These are phyloP conservation scores for Agrotis clavis DNA, from an alignment of 2,888 invertebrate genomes.

Conservation along the genomic window DNA sequence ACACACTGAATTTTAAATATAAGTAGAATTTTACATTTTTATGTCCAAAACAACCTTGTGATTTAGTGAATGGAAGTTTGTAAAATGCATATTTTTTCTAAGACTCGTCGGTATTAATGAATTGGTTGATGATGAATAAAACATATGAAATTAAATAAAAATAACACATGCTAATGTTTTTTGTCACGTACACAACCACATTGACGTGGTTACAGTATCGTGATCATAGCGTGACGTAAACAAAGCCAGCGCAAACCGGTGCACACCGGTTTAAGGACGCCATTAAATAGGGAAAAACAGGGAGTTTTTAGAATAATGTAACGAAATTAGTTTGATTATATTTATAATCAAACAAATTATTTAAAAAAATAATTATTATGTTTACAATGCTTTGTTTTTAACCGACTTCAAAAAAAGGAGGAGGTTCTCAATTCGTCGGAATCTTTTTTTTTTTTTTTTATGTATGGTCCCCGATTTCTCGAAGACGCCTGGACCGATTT, in stretches of 20 bases:
- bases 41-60: slow-evolving; percentile 29
- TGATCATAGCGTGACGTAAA: slow-evolving; percentile 64
- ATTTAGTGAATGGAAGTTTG: slow-evolving; percentile 38
- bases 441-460: too few relatives aligned
- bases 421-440: too few relatives aligned
- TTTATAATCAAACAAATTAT: background rate
- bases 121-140: slow-evolving; percentile 46
- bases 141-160: slow-evolving; percentile 5
- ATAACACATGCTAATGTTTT: slow-evolving; percentile 35
- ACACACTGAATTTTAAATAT: background rate
- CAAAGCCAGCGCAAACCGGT: slow-evolving; percentile 60
- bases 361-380: background rate
- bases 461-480: too few relatives aligned
- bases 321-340: too few relatives aligned
- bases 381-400: background rate
- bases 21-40: slow-evolving; percentile 17
- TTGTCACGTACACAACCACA: slow-evolving; percentile 47
- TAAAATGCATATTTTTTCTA: slow-evolving; percentile 30
- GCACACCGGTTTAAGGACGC: slow-evolving; percentile 46
- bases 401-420: too few relatives aligned
- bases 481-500: too few relatives aligned
- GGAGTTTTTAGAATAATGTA: background rate
- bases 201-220: slow-evolving; percentile 58
- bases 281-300: slow-evolving; percentile 17
- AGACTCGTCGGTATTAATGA: slow-evolving; percentile 36